phyloP scores from a whole-genome alignment of 1,140 invertebrate genomes.

The Drosophila albomicans region DNA sequence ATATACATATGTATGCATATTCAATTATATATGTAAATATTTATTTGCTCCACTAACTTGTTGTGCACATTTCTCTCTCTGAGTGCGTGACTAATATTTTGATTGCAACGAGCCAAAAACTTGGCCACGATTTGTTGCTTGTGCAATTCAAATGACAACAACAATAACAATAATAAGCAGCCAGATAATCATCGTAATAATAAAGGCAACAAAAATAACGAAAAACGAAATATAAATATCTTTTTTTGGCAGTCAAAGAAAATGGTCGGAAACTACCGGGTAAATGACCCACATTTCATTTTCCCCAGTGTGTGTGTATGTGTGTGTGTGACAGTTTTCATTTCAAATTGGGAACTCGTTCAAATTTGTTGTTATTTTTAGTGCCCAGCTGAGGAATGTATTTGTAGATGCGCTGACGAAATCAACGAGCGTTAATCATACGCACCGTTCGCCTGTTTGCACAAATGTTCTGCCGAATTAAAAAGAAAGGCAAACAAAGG shows the following conservation, averaged over 20 bases:
- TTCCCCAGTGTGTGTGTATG: constrained; percentile 12
- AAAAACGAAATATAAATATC: constrained; percentile 1
- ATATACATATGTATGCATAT: constrained; percentile 42
- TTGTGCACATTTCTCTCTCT: constrained; percentile 27
- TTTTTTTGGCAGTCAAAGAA: constrained; percentile 29
- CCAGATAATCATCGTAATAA: constrained; percentile 62
- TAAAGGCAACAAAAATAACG: constrained; percentile 57
- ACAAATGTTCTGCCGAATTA: constrained; percentile 59
- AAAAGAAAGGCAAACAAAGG: constrained; percentile 26
- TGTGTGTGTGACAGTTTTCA: constrained; percentile 64
- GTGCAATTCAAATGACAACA: constrained; percentile 64
- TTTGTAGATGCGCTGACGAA: constrained; percentile 30
- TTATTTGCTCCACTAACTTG: constrained; percentile 76
- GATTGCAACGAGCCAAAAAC: constrained; percentile 62
- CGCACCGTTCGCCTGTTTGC: constrained; percentile 59
- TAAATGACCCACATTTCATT: constrained; percentile 68
- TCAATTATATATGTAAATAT: constrained; percentile 38
- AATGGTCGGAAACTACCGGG: constrained; percentile 34
- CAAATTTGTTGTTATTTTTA: constrained; percentile 39
- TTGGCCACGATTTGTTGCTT: constrained; percentile 72
- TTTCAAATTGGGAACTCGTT: constrained; percentile 57
- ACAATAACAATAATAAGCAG: constrained; percentile 5
- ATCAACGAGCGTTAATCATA: constrained; percentile 62
- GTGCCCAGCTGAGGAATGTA: constrained; percentile 20
- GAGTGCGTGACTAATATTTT: constrained; percentile 78